Evolutionary conservation across 1,140 invertebrate species (phyloP), one percentile per base, ranked within the genome.

Genomic region (Drosophila azteca): DNA sequence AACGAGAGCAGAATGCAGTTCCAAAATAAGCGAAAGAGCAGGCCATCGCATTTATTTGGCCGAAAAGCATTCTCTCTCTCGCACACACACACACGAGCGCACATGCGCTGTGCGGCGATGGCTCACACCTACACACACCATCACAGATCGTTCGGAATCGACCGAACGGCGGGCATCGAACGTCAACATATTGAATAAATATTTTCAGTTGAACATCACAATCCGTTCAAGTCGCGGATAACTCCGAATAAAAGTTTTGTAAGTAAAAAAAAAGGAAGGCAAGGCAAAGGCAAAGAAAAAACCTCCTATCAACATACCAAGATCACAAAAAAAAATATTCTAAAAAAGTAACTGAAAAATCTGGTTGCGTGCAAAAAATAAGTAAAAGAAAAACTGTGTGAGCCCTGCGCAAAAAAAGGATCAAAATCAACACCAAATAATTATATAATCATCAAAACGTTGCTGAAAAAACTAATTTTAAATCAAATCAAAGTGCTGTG

Each of bases 191-290:
- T 90, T 90, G 84, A 88, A 91, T 88, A 91, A 90, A 91, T 91
- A 84, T 91, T 90, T 91, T 91, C 89, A 91, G 90, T 91, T 91
- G 90, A 91, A 91, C 90, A 91, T 91, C 90, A 91, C 90, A 91
- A 91, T 91, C 90, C 90, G 90, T 91, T 91, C 90, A 91, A 91
- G 90, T 91, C 90, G 90, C 90, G 90, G 90, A 91, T 90, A 91
- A 83, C 88, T 91, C 90, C 81, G 88, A 91, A 82, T 90, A 87
- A 78, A 91, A 91, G 77, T 91, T 88, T 91, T 91, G 90, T 91
- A 91, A 91, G 90, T 91, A 91, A 85, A 77, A 66, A n/a, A 24
- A 26, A 77, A 63, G 48, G 64, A 74, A 74, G 68, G 52, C 31
- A 29, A 9, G 22, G 49, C 41, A 70, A 29, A 9, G 22, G 49